Evolutionary conservation across 2,113 vertebrate species (phyloP).

Genomic region (Ramphastos sulfuratus): DNA sequence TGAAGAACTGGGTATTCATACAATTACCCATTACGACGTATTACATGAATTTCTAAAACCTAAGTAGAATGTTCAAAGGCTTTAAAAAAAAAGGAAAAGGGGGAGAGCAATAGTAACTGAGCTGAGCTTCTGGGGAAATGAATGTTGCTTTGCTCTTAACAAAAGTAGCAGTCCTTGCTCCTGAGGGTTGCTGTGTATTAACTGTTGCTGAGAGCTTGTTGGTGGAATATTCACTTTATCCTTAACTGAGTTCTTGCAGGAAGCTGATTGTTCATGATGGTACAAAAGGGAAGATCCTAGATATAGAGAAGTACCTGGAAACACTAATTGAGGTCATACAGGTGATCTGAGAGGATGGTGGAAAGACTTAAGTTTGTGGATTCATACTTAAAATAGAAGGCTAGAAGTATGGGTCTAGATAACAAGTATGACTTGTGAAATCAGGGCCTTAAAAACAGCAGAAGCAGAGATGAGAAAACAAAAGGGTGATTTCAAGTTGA

Average conservation of each 20-base stretch:
- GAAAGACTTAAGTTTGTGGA: not conserved
- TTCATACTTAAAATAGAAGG: not conserved
- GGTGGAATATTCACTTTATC: not conserved
- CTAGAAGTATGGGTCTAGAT: not conserved
- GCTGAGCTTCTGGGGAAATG: not conserved
- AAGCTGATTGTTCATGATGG: not conserved
- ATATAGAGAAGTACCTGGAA: not conserved
- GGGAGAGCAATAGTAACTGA: not conserved
- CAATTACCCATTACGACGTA: not conserved
- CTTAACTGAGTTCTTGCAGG: not conserved
- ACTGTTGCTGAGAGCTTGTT: not conserved
- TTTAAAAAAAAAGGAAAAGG: not conserved
- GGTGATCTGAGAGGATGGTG: not conserved
- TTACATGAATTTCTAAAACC: not conserved
- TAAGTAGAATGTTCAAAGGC: not conserved
- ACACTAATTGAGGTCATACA: not conserved
- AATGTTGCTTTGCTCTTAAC: not conserved
- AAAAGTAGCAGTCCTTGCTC: not conserved
- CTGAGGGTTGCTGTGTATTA: not conserved
- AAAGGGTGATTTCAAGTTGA: not conserved
- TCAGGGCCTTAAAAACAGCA: not conserved
- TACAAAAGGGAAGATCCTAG: not conserved
- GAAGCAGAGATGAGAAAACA: not conserved
- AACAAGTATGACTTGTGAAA: not conserved
- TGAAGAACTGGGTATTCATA: not conserved